Evolutionary conservation across 1,140 invertebrate species (phyloP).

Genomic region (Listronotus oregonensis): DNA sequence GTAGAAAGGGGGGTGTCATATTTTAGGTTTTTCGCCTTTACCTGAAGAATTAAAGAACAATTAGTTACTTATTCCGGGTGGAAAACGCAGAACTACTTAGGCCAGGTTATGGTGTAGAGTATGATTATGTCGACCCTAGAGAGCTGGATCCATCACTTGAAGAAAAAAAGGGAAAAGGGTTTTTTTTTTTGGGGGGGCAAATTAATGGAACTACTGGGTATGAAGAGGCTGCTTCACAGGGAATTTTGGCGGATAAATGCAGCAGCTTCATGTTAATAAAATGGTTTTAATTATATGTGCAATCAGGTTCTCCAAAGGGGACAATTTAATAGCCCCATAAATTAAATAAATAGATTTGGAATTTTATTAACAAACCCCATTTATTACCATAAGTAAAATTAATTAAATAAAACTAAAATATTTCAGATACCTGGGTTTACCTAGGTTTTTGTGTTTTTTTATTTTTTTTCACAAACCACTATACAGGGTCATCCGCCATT

Average conservation of each 20-base stretch:
- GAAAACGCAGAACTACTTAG: conserved; percentile 75
- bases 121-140: conserved; percentile 90
- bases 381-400: too few relatives aligned
- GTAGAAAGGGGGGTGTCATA: too few relatives aligned
- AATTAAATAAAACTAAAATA: too few relatives aligned
- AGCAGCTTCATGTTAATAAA: conserved; percentile 57
- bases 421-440: too few relatives aligned
- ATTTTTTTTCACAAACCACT: too few relatives aligned
- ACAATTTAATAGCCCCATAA: too few relatives aligned
- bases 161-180: conserved; percentile 71
- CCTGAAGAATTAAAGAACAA: conserved; percentile 77
- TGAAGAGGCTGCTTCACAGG: conserved; percentile 94
- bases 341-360: too few relatives aligned
- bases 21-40: conserved; percentile 72
- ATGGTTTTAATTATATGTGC: background rate
- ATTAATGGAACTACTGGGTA: conserved; percentile 97
- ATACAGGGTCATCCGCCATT: too few relatives aligned
- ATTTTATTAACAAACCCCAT: too few relatives aligned
- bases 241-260: conserved; percentile 89
- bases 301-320: too few relatives aligned
- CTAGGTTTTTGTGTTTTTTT: too few relatives aligned
- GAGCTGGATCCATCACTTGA: conserved; percentile 82
- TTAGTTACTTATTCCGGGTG: conserved; percentile 76
- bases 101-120: conserved; percentile 89
- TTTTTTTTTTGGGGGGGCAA: conserved; percentile 88